phyloP scores from a whole-genome alignment of 1,140 invertebrate genomes.

The Theocolax elegans region DNA sequence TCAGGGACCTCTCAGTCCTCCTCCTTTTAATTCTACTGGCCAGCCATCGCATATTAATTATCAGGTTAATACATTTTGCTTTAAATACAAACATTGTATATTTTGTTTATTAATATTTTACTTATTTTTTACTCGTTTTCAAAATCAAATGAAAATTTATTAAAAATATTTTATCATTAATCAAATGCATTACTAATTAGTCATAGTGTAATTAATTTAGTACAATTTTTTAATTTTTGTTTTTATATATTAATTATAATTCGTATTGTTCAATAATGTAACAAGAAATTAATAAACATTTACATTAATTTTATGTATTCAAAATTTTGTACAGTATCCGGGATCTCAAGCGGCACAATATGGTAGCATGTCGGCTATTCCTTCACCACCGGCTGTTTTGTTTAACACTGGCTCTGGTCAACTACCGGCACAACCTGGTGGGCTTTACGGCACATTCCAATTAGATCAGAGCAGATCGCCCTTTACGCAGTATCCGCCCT shows the following conservation, averaged over 20 bases:
- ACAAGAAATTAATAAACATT: too few species aligned
- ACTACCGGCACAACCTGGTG: constrained; percentile 77
- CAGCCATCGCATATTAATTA: constrained; percentile 71
- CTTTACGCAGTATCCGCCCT: constrained; percentile 75
- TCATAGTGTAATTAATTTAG: too few species aligned
- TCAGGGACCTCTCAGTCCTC: constrained; percentile 66
- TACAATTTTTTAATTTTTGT: too few species aligned
- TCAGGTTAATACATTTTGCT: constrained; percentile 65
- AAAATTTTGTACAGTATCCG: constrained; percentile 62
- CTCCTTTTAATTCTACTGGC: constrained; percentile 66
- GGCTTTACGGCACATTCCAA: constrained; percentile 80
- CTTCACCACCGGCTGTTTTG: constrained; percentile 82
- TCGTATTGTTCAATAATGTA: too few species aligned
- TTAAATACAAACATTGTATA: too few species aligned
- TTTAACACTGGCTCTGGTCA: constrained; percentile 82
- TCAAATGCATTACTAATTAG: too few species aligned
- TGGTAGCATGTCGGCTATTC: constrained; percentile 81
- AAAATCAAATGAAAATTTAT: too few species aligned
- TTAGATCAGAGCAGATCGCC: constrained; percentile 73
- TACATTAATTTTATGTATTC: too few species aligned
- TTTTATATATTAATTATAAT: too few species aligned
- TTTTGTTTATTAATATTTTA: too few species aligned
- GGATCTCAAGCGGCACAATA: constrained; percentile 73
- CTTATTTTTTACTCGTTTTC: too few species aligned
- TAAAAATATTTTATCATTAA: too few species aligned